Percentiles rank a stretch among this genome's conserved stretches.
These are phyloP conservation scores for Caenorhabditis sulstoni DNA, from an alignment of 2,888 invertebrate genomes.

Conservation along the genomic window DNA sequence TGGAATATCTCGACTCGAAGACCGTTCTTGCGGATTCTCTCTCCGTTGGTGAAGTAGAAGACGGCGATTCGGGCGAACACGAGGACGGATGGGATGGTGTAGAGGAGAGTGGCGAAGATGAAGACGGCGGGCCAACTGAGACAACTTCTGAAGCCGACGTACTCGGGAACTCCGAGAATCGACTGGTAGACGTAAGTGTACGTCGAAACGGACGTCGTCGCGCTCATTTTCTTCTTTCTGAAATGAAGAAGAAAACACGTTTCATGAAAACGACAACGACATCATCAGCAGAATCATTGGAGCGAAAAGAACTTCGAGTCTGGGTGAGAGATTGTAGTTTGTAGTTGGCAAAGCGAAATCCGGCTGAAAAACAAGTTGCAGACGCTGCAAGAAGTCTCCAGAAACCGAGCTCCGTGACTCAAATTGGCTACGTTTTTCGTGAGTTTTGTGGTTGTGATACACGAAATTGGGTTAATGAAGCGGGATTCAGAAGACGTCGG, in stretches of 20 bases:
- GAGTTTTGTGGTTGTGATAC: no score
- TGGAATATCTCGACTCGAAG: conserved; percentile 24
- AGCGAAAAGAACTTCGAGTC: neutral
- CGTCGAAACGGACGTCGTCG: neutral
- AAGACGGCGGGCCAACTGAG: conserved; percentile 14
- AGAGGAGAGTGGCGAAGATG: neutral
- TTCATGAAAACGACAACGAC: neutral
- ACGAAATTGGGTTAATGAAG: no score
- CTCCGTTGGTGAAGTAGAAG: conserved; percentile 1
- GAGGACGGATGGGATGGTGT: conserved; percentile 1
- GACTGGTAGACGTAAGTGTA: conserved; percentile 11
- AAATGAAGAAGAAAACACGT: neutral
- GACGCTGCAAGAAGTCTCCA: no score
- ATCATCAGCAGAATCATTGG: neutral
- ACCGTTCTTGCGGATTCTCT: neutral
- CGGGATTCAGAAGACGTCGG: no score
- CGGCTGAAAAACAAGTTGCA: no score
- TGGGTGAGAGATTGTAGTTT: no score
- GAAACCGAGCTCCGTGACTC: no score
- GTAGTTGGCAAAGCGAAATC: no score
- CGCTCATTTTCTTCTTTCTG: neutral
- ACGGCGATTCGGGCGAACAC: conserved; percentile 4
- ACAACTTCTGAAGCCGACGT: conserved; percentile 1
- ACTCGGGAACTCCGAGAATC: conserved; percentile 15
- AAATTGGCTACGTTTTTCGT: no score